These are phyloP conservation scores for Thunnus maccoyii DNA, from an alignment of 2,113 vertebrate genomes.

Conservation along the genomic window DNA sequence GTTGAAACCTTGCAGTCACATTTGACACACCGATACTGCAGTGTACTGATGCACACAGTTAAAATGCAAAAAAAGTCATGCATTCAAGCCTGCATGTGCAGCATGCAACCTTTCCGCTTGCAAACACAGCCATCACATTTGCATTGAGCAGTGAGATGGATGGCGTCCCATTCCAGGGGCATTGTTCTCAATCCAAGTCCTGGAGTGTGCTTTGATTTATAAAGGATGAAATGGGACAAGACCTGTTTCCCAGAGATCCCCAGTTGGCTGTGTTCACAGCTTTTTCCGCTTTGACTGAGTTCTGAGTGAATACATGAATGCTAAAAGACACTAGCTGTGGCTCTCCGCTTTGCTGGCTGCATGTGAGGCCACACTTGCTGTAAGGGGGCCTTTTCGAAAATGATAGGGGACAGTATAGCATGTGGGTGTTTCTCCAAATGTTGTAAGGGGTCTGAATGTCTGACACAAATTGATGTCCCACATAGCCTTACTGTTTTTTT, in stretches of 20 bases:
- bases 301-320: constrained; percentile 82
- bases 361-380: constrained; percentile 42
- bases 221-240: constrained; percentile 77
- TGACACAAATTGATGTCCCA: constrained; percentile 35
- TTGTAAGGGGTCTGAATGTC: constrained; percentile 6
- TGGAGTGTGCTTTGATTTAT: constrained; percentile 75
- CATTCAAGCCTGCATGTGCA: too few species aligned
- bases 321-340: constrained; percentile 51
- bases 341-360: constrained; percentile 26
- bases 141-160: constrained; percentile 53
- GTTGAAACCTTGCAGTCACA: constrained; percentile 18
- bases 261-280: constrained; percentile 65
- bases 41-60: background rate
- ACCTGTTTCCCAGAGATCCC: constrained; percentile 71
- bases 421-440: constrained; percentile 27
- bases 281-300: constrained; percentile 68
- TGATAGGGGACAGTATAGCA: background rate
- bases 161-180: constrained; percentile 50
- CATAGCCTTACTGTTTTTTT: background rate
- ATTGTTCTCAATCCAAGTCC: constrained; percentile 75
- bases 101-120: background rate
- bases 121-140: constrained; percentile 23
- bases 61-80: background rate
- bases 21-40: background rate
- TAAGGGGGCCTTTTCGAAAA: constrained; percentile 45